Evolutionary conservation across 2,797 vertebrate genomes (phyloP).

Genomic region (Rhinophrynus dorsalis): DNA sequence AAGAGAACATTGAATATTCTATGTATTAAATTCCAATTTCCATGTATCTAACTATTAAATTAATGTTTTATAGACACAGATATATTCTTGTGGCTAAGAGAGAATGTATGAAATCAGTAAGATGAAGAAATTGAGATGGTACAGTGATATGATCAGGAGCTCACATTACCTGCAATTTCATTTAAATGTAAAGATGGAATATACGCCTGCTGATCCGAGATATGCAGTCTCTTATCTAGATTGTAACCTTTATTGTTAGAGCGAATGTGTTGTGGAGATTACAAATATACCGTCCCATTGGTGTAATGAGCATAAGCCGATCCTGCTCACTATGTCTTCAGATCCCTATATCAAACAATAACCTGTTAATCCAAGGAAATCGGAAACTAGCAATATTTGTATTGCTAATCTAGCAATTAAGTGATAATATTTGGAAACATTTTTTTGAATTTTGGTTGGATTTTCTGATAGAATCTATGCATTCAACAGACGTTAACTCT

Average conservation of each 20-base stretch:
- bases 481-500: background rate
- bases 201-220: conserved; percentile 44
- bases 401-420: conserved; percentile 11
- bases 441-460: background rate
- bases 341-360: conserved; percentile 40
- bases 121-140: conserved; percentile 42
- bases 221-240: conserved; percentile 45
- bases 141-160: conserved; percentile 38
- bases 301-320: conserved; percentile 29
- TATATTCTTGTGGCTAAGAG: conserved; percentile 29
- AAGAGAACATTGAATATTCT: conserved; percentile 16
- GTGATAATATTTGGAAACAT: background rate
- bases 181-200: conserved; percentile 51
- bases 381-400: conserved; percentile 6
- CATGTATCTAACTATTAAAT: conserved; percentile 29
- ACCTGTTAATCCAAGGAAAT: conserved; percentile 26
- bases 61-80: conserved; percentile 30
- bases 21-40: conserved; percentile 12
- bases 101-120: conserved; percentile 45
- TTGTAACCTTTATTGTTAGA: conserved; percentile 48
- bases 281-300: conserved; percentile 35
- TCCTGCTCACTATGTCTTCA: conserved; percentile 17
- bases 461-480: background rate
- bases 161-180: conserved; percentile 49
- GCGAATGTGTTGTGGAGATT: conserved; percentile 48